Percentiles rank a stretch among this genome's conserved stretches.
These are phyloP conservation scores for Rhagologus leucostigma DNA, from an alignment of 2,113 vertebrate species.

Conservation along the genomic window DNA sequence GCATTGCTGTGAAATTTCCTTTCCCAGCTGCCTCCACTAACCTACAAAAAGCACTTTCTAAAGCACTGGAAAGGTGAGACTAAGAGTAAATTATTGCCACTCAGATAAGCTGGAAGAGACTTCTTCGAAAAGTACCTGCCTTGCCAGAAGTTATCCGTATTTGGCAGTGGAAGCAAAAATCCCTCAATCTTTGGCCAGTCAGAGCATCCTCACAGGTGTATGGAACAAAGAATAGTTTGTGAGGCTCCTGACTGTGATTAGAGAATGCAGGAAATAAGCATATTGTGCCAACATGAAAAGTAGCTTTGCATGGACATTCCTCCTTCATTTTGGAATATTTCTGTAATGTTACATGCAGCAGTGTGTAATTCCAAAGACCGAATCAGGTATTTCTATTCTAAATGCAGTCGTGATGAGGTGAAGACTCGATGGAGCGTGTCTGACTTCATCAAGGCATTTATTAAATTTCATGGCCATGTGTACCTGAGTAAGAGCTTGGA, in stretches of 20 bases:
- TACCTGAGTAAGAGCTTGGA: constrained; percentile 95
- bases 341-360: neutral
- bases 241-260: neutral
- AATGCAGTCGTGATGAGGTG: constrained; percentile 90
- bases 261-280: neutral
- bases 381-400: constrained; percentile 38
- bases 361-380: neutral
- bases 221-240: neutral
- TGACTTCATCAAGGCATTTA: constrained; percentile 97
- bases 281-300: neutral
- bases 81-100: neutral
- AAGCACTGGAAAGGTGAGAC: constrained; percentile 94
- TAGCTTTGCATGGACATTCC: neutral
- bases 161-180: neutral
- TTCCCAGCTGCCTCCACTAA: constrained; percentile 99
- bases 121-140: neutral
- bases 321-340: neutral
- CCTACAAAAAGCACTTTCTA: constrained; percentile 98
- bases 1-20: constrained; percentile 98
- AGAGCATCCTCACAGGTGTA: neutral
- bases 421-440: constrained; percentile 94
- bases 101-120: neutral
- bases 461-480: constrained; percentile 98
- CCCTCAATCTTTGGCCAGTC: rapidly evolving
- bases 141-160: neutral